These are phyloP conservation scores for Stictonetta naevosa DNA, from an alignment of 2,113 vertebrate species.

Conservation along the genomic window DNA sequence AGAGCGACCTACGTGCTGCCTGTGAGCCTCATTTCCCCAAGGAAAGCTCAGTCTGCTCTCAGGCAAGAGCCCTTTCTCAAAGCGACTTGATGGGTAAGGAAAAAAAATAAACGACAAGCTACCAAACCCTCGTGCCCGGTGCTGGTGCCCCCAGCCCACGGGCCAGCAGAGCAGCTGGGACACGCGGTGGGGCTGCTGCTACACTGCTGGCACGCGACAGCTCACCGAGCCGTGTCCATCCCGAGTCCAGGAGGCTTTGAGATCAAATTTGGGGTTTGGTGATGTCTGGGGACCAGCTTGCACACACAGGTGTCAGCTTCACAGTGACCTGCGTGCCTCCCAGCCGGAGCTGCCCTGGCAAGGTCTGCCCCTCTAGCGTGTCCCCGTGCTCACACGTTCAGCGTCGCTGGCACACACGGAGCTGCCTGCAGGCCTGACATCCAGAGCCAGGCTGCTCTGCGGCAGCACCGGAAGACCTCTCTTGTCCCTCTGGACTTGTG, in stretches of 20 bases:
- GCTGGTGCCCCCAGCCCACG: background rate
- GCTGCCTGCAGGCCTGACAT: background rate
- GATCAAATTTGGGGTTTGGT: background rate
- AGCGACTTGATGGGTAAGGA: accelerated
- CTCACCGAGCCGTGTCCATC: background rate
- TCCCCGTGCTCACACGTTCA: accelerated
- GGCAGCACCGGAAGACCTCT: background rate
- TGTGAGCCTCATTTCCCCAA: background rate
- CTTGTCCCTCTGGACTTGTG: background rate
- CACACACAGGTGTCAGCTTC: background rate
- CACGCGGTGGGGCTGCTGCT: background rate
- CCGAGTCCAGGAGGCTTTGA: background rate
- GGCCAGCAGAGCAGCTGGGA: constrained; percentile 4
- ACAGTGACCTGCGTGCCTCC: background rate
- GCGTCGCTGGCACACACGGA: background rate
- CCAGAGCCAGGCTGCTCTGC: background rate
- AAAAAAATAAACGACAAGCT: background rate
- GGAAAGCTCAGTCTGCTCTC: background rate
- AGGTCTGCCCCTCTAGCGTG: background rate
- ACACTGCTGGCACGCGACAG: background rate
- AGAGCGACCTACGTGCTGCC: background rate
- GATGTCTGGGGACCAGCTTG: background rate
- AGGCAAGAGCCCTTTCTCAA: background rate
- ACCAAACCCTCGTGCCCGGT: background rate
- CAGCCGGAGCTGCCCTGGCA: background rate